Evolutionary conservation across 2,113 vertebrate species (phyloP).

Genomic region (Petrocephalus microphthalmus): DNA sequence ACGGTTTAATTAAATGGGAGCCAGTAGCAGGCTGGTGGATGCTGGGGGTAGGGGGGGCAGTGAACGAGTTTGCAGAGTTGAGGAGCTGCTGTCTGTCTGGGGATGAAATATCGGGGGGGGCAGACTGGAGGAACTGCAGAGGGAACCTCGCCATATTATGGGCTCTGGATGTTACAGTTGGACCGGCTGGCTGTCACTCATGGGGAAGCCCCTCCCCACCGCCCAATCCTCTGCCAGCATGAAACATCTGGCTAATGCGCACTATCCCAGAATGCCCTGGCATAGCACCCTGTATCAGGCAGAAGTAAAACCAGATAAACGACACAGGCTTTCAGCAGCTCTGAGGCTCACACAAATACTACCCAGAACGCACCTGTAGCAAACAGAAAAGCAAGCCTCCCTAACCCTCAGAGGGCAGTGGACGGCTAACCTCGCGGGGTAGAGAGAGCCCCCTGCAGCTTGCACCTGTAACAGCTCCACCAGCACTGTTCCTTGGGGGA

Average conservation of each 20-base stretch:
- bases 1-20: background rate
- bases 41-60: background rate
- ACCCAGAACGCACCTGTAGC: background rate
- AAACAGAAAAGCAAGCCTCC: background rate
- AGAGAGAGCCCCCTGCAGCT: background rate
- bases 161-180: background rate
- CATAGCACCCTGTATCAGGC: background rate
- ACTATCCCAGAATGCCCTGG: background rate
- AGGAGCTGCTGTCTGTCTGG: background rate
- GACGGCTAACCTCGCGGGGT: background rate
- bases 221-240: background rate
- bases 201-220: background rate
- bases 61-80: background rate
- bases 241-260: background rate
- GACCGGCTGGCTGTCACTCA: background rate
- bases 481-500: background rate
- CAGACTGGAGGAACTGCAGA: background rate
- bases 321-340: background rate
- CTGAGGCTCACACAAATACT: background rate
- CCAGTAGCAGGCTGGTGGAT: background rate
- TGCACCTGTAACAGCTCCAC: background rate
- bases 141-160: background rate
- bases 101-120: background rate
- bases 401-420: background rate
- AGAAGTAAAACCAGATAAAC: background rate